A percentile compares a stretch with the other conserved stretches of the same genome.
Evolutionary conservation across 2,888 invertebrate genomes (phyloP).

Genomic region (Malthinus seriepunctatus): DNA sequence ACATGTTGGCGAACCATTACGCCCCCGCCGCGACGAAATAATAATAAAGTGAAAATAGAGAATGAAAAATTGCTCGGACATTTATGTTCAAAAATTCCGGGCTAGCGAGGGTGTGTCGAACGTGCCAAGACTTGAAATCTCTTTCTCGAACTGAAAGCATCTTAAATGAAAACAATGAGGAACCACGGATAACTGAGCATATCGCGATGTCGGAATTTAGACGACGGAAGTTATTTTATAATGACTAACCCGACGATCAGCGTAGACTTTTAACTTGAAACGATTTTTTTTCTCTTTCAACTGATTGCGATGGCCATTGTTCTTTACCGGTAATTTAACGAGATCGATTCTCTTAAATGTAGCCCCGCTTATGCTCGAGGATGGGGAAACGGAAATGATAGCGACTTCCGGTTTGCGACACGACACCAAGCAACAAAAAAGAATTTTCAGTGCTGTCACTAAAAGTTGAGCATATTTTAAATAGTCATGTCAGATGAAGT

Average conservation of each 20-base stretch:
- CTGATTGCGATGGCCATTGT: constrained; percentile 46
- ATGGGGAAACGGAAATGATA: constrained; percentile 47
- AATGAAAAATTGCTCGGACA: constrained; percentile 57
- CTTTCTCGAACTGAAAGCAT: constrained; percentile 22
- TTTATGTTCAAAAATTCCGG: constrained; percentile 49
- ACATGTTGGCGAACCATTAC: constrained; percentile 53
- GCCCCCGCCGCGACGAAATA: constrained; percentile 46
- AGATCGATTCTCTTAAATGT: constrained; percentile 49
- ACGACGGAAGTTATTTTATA: constrained; percentile 49
- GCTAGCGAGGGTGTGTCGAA: constrained; percentile 50
- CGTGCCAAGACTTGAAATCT: constrained; percentile 48
- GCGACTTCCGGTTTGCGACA: constrained; percentile 44
- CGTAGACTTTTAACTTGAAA: constrained; percentile 34
- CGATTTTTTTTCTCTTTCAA: constrained; percentile 41
- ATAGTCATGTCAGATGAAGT: constrained; percentile 11
- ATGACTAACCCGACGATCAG: constrained; percentile 46
- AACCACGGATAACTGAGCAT: constrained; percentile 53
- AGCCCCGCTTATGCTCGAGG: constrained; percentile 43
- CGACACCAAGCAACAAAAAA: constrained; percentile 33
- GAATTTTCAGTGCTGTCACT: constrained; percentile 30
- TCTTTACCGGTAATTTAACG: constrained; percentile 46
- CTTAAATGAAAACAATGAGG: constrained; percentile 44
- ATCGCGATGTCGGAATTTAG: constrained; percentile 48
- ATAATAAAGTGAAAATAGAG: constrained; percentile 56
- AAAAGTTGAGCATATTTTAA: constrained; percentile 19